Percentiles rank a stretch among this genome's conserved stretches.
Evolutionary conservation across 2,797 vertebrate genomes (phyloP).

Genomic region (Myripristis jacobus): DNA sequence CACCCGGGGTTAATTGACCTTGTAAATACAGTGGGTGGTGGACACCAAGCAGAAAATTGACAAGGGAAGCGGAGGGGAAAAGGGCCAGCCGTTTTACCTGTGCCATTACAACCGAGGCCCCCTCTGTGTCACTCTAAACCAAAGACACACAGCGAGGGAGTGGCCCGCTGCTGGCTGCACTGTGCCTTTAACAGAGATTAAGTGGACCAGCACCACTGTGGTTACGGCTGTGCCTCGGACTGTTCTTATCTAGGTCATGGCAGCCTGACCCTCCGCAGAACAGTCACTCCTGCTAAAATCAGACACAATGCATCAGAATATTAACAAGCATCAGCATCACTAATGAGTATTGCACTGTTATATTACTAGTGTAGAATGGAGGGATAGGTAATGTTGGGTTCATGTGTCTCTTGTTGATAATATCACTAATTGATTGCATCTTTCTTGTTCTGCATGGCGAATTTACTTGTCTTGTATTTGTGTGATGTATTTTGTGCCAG

Average conservation of each 20-base stretch:
- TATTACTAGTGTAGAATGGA: background rate
- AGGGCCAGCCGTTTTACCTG: constrained; percentile 1
- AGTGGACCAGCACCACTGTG: background rate
- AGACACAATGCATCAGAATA: background rate
- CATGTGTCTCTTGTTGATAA: constrained; percentile 31
- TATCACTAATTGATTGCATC: constrained; percentile 34
- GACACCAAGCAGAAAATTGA: constrained; percentile 34
- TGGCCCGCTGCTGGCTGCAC: background rate
- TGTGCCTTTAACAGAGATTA: background rate
- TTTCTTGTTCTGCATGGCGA: constrained; percentile 58
- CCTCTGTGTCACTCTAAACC: background rate
- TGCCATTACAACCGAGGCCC: background rate
- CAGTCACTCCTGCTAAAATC: background rate
- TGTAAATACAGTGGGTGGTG: constrained; percentile 27
- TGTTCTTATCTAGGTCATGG: constrained; percentile 22
- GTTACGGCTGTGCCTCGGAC: background rate
- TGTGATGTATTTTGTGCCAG: constrained; percentile 18
- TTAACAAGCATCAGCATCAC: background rate
- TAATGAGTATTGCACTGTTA: background rate
- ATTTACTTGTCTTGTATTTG: constrained; percentile 31
- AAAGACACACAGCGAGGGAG: background rate
- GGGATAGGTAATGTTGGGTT: constrained; percentile 6
- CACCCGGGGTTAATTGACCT: constrained; percentile 48
- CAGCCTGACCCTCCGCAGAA: constrained; percentile 19
- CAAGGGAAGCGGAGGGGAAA: background rate